Percentiles rank a stretch among this genome's conserved stretches.
These are phyloP conservation scores for Cochlearius cochlearius DNA, from an alignment of 2,113 vertebrate genomes.

Conservation along the genomic window DNA sequence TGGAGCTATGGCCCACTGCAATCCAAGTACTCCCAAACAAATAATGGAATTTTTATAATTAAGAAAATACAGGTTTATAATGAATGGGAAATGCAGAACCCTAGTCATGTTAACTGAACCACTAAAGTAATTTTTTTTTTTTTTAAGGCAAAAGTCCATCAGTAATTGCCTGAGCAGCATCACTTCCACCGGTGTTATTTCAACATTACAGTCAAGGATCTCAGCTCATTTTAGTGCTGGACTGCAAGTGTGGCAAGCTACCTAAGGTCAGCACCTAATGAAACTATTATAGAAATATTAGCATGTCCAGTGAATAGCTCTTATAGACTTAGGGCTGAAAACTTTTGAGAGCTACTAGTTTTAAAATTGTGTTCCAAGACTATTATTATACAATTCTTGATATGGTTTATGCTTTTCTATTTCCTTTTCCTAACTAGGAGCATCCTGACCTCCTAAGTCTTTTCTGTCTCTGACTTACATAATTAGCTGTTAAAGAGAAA, in stretches of 20 bases:
- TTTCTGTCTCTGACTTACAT: not conserved
- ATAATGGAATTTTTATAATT: not conserved
- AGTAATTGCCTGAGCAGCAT: not conserved
- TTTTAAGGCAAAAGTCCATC: not conserved
- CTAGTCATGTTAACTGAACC: not conserved
- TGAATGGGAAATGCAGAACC: not conserved
- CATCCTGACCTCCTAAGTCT: not conserved
- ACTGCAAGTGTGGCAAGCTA: not conserved
- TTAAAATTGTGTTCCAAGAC: not conserved
- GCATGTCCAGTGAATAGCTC: not conserved
- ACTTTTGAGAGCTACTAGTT: not conserved
- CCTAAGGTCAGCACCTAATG: not conserved
- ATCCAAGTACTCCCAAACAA: not conserved
- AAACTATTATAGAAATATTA: not conserved
- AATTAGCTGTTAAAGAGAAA: not conserved
- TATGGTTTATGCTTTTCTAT: not conserved
- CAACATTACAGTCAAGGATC: not conserved
- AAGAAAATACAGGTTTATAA: not conserved
- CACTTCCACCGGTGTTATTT: not conserved
- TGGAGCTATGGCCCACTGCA: not conserved
- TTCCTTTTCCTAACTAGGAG: not conserved
- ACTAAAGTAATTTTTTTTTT: not conserved
- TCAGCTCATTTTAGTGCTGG: not conserved
- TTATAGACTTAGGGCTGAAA: not conserved
- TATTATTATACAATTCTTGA: not conserved